A percentile compares a stretch with the other conserved stretches of the same genome.
These are phyloP conservation scores for Aspidiotus destructor DNA, from an alignment of 2,888 invertebrate genomes.

Conservation along the genomic window DNA sequence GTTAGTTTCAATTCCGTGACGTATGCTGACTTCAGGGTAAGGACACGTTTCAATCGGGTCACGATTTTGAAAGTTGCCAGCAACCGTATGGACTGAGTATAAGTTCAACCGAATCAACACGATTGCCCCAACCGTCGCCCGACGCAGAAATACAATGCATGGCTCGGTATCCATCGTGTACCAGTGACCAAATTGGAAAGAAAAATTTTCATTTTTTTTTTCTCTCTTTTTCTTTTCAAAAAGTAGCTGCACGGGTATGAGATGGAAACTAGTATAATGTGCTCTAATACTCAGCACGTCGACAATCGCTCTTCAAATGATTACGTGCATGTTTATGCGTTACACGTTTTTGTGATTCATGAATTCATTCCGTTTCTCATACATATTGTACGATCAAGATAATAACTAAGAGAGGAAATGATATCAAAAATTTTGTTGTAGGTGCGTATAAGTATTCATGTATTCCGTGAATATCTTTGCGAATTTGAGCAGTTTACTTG, in stretches of 20 bases:
- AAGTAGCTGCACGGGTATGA: background rate
- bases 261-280: background rate
- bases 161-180: background rate
- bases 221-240: background rate
- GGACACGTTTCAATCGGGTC: slow-evolving; percentile 33
- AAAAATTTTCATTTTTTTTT: background rate
- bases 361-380: too few relatives aligned
- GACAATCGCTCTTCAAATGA: too few relatives aligned
- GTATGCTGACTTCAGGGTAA: slow-evolving; percentile 32
- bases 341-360: too few relatives aligned
- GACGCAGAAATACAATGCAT: background rate
- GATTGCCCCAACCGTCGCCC: slow-evolving; percentile 17
- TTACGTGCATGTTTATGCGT: too few relatives aligned
- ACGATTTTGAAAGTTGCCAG: slow-evolving; percentile 33
- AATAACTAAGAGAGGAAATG: too few relatives aligned
- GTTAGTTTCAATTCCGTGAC: slow-evolving; percentile 29
- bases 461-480: too few relatives aligned
- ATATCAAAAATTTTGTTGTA: too few relatives aligned
- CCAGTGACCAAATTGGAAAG: slow-evolving; percentile 2
- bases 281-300: too few relatives aligned
- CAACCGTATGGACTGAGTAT: slow-evolving; percentile 23
- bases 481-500: too few relatives aligned
- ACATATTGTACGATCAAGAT: too few relatives aligned
- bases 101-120: slow-evolving; percentile 27
- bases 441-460: too few relatives aligned